phyloP scores from a whole-genome alignment of 2,113 vertebrate genomes.

The Deroptyus accipitrinus region DNA sequence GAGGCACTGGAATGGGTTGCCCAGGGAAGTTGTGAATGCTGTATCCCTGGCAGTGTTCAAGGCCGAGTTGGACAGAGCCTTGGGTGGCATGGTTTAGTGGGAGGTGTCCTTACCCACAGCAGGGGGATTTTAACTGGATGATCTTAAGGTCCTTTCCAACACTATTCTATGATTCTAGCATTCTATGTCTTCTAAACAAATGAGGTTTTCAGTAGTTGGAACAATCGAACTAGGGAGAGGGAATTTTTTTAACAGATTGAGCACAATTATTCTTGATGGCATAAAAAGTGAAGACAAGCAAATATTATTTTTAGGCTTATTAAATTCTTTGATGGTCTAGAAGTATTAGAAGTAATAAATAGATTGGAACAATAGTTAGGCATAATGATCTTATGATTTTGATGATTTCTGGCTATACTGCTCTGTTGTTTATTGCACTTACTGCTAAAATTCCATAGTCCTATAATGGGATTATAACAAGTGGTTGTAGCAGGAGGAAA shows the following conservation, averaged over 20 bases:
- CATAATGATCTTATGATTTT: background rate
- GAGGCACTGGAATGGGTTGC: no score
- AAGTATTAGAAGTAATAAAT: background rate
- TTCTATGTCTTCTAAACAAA: background rate
- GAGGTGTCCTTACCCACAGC: no score
- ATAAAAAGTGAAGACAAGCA: background rate
- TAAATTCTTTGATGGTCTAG: background rate
- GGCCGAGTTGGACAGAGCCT: no score
- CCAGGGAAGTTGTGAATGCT: no score
- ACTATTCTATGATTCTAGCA: no score
- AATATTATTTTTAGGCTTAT: background rate
- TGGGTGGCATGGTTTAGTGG: no score
- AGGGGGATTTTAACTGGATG: no score
- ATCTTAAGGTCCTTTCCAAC: no score
- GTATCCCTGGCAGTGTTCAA: no score
- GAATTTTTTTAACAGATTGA: background rate
- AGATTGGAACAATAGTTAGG: background rate
- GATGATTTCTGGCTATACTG: background rate
- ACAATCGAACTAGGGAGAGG: background rate
- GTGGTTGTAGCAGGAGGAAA: background rate
- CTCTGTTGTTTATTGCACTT: background rate
- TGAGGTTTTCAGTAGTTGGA: background rate
- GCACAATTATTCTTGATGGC: background rate
- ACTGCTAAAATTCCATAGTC: background rate
- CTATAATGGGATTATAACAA: rapidly evolving